Base-by-base conservation (phyloP, 2,888 invertebrate species). In the Theristus sp. region DNA sequence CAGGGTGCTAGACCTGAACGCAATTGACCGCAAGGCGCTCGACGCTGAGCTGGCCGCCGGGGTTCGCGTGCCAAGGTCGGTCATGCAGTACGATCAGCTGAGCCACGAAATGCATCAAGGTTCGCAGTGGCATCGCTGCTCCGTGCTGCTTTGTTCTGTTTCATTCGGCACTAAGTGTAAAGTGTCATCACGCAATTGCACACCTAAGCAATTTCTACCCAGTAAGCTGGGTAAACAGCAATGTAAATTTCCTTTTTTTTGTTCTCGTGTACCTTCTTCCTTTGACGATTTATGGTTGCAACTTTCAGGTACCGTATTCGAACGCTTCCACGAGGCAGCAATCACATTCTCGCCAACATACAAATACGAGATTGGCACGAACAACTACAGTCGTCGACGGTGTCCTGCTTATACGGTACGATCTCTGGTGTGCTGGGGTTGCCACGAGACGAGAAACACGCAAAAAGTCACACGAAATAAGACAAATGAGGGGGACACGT, bases 221-320 rank as follows among this genome's bases (percentile, higher is more conserved):
- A n/a, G n/a, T n/a, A n/a, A n/a, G 2, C 49, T 22, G 3, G n/a
- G 49, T n/a, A 22, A 49, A n/a, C n/a, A 22, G 2, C 49, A 49
- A 49, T 3, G 49, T 22, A 6, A 38, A 38, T 20, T 22, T 22
- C 49, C n/a, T 24, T 13, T 24, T 49, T 3, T 24, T 49, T 20
- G 38, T 20, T 38, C 20, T 6, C 38, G 6, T 38, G 38, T 20
- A 20, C 38, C 38, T 6, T 38, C 38, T 20, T 38, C 20, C 38
- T 6, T n/a, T n/a, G n/a, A n/a, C n/a, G n/a, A n/a, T n/a, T n/a
- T n/a, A n/a, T n/a, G n/a, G n/a, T n/a, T n/a, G n/a, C n/a, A n/a
- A n/a, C n/a, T n/a, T 49, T 26, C 52, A 58, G 58, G 49, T 20
- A 38, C 49, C 28, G 27, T 58, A 13, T 58, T 58, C 52, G 27